phyloP scores from a whole-genome alignment of 2,113 vertebrate species.

The Centropus unirufus region DNA sequence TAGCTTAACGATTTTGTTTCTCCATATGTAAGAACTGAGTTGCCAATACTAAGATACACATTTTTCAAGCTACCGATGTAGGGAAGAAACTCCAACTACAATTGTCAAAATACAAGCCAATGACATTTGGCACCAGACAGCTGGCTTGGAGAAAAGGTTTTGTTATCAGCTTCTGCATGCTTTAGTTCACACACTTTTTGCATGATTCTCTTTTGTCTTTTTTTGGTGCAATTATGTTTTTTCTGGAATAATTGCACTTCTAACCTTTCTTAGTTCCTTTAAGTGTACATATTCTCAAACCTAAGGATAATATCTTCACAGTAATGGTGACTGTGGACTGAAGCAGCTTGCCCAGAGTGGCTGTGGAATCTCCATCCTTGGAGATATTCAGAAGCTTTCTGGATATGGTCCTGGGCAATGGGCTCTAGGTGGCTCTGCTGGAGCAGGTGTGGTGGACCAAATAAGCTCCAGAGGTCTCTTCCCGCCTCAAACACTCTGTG shows the following conservation, averaged over 20 bases:
- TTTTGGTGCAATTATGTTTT: not conserved
- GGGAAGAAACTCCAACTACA: not conserved
- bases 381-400: not conserved
- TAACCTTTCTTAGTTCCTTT: not conserved
- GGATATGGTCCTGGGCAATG: not conserved
- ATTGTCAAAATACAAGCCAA: not conserved
- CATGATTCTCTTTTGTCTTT: not conserved
- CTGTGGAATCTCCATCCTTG: not conserved
- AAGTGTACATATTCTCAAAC: not conserved
- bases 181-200: not conserved
- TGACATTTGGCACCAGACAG: not conserved
- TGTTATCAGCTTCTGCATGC: conserved; percentile 18
- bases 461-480: not conserved
- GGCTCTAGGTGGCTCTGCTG: not conserved
- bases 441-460: not conserved
- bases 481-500: not conserved
- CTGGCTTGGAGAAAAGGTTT: not conserved
- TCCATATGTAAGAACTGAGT: not conserved
- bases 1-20: not conserved
- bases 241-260: not conserved
- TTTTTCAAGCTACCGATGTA: conserved; percentile 18
- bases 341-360: not conserved
- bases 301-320: not conserved
- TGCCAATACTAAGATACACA: not conserved
- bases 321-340: not conserved